A percentile compares a stretch with the other conserved stretches of the same genome.
Evolutionary conservation across 30 jellyfish, hydroid and myxozoan genomes (phyloP).

Genomic region (Chrysaora quinquecirrha): DNA sequence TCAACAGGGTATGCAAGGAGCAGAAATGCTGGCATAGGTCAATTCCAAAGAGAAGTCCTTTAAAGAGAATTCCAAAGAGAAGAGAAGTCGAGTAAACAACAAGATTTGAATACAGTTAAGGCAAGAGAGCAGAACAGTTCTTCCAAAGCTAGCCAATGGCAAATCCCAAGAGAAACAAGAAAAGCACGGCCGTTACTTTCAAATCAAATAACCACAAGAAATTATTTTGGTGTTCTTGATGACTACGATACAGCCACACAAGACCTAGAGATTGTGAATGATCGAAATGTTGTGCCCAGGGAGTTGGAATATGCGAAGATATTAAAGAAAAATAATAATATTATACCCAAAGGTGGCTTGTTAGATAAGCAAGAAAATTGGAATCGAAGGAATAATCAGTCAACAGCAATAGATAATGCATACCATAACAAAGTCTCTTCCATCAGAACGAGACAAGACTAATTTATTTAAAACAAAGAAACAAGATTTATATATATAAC

Average conservation of each 20-base stretch:
- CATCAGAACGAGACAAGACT: not conserved
- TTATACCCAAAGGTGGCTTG: not conserved
- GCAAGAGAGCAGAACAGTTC: not conserved
- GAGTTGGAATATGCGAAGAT: no score
- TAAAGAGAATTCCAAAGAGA: no score
- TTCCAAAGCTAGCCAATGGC: not conserved
- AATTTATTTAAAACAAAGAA: no score
- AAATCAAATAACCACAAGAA: not conserved
- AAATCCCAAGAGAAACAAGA: not conserved
- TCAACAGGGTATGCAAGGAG: not conserved
- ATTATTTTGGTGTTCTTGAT: not conserved
- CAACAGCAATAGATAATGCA: not conserved
- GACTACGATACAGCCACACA: not conserved
- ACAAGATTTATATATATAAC: no score
- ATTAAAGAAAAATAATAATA: no score
- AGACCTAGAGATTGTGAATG: not conserved
- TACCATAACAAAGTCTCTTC: not conserved
- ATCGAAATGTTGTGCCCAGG: no score
- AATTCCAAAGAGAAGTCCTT: not conserved
- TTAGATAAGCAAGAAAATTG: not conserved
- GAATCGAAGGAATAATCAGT: not conserved
- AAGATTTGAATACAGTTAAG: no score
- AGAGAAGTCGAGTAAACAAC: not conserved
- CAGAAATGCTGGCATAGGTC: not conserved
- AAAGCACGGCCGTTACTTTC: not conserved